Conservation (phyloP, 2,888 invertebrate species). For the Metopia argyrocephala region DNA sequence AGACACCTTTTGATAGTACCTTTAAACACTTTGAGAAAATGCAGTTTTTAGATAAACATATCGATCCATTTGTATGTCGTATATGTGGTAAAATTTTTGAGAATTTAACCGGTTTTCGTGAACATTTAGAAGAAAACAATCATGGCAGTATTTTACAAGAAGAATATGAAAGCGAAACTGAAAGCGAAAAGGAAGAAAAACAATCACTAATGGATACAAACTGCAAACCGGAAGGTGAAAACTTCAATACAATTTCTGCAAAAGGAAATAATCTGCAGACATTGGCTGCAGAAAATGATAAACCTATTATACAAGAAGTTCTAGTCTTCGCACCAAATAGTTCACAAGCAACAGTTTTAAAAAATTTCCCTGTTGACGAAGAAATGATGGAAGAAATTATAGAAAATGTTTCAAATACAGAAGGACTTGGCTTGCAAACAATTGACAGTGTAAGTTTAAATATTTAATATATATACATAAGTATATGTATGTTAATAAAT, state of each 20-base stretch:
- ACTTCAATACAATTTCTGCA: too few species aligned
- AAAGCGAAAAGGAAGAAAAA: not conserved
- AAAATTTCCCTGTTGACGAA: constrained; percentile 30
- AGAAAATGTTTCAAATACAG: constrained; percentile 29
- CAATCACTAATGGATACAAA: not conserved
- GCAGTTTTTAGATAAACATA: constrained; percentile 73
- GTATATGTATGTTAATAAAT: too few species aligned
- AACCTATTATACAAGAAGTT: not conserved
- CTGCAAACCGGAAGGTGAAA: not conserved
- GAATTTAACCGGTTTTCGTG: constrained; percentile 67
- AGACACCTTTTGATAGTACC: constrained; percentile 62
- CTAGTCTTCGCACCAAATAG: constrained; percentile 5
- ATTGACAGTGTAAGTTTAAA: constrained; percentile 39
- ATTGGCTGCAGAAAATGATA: not conserved
- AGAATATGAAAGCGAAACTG: constrained; percentile 25
- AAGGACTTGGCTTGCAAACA: constrained; percentile 9
- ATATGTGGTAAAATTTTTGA: constrained; percentile 72
- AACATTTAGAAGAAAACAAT: constrained; percentile 66
- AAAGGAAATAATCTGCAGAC: too few species aligned
- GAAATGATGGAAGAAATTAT: constrained; percentile 49
- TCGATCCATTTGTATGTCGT: constrained; percentile 72
- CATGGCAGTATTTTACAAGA: constrained; percentile 60
- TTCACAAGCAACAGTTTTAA: not conserved
- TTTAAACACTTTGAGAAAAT: constrained; percentile 72
- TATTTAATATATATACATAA: too few species aligned